A percentile compares a stretch with the other conserved stretches of the same genome.
These are phyloP conservation scores for Carapus acus DNA, from an alignment of 2,797 vertebrate genomes.

Conservation along the genomic window DNA sequence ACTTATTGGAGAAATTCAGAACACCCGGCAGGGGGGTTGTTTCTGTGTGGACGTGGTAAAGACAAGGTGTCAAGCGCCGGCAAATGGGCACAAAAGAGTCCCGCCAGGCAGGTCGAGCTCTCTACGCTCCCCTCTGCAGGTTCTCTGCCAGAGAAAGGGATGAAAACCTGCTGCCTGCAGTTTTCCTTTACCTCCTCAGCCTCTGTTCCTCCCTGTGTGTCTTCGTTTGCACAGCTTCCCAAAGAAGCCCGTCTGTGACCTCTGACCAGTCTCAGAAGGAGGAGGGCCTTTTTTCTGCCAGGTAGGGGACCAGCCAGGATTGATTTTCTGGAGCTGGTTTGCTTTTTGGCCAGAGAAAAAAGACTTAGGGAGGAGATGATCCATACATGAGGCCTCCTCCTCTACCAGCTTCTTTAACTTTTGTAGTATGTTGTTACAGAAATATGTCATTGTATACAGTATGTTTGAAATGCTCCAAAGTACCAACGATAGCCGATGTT, in stretches of 20 bases:
- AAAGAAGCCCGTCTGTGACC: conserved; percentile 75
- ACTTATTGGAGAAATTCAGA: no score
- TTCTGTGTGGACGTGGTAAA: no score
- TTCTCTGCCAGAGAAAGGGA: conserved; percentile 10
- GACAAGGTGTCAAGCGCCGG: no score
- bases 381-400: no score
- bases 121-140: no score
- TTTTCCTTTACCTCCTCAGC: conserved; percentile 1
- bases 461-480: no score
- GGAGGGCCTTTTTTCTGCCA: conserved; percentile 85
- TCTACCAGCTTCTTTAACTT: no score
- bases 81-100: no score
- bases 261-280: conserved; percentile 80
- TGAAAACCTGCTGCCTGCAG: conserved; percentile 6
- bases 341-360: conserved; percentile 1
- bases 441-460: no score
- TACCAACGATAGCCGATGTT: not conserved
- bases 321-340: not conserved
- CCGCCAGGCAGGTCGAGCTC: no score
- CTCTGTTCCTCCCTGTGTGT: conserved; percentile 23
- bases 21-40: no score
- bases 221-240: conserved; percentile 66
- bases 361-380: not conserved
- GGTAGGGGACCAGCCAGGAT: conserved; percentile 63
- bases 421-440: no score